A percentile compares a stretch with the other conserved stretches of the same genome.
These are phyloP conservation scores for Sphaerophoria rueppellii DNA, from an alignment of 2,888 invertebrate genomes.

Conservation along the genomic window DNA sequence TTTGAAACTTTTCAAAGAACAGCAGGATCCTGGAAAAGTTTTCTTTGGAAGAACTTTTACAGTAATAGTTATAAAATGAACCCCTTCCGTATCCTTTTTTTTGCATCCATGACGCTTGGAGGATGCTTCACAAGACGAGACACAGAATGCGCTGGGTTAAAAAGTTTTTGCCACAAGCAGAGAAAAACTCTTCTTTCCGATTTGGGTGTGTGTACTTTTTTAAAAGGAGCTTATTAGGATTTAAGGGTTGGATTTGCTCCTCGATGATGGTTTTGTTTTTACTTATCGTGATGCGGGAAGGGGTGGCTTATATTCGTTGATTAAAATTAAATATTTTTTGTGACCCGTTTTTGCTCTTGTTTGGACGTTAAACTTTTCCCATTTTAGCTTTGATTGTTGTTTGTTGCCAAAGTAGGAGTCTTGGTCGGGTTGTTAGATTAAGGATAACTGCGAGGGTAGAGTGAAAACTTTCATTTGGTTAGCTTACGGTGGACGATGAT, in stretches of 20 bases:
- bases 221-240: slow-evolving; percentile 67
- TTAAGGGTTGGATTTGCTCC: slow-evolving; percentile 69
- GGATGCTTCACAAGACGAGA: not conserved
- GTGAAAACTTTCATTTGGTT: slow-evolving; percentile 67
- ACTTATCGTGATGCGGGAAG: not conserved
- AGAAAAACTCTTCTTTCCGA: slow-evolving; percentile 41
- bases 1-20: slow-evolving; percentile 2
- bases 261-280: slow-evolving; percentile 19
- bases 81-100: slow-evolving; percentile 52
- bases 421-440: not conserved
- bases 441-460: slow-evolving; percentile 10
- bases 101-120: not conserved
- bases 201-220: slow-evolving; percentile 19
- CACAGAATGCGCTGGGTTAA: slow-evolving; percentile 32
- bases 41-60: slow-evolving; percentile 61
- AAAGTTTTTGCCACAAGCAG: slow-evolving; percentile 65
- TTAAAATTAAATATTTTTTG: slow-evolving; percentile 70
- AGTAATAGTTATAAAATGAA: slow-evolving; percentile 71
- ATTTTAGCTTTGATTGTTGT: slow-evolving; percentile 68
- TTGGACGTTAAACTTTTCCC: slow-evolving; percentile 62
- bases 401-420: slow-evolving; percentile 38
- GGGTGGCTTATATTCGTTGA: slow-evolving; percentile 61
- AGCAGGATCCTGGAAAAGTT: slow-evolving; percentile 57
- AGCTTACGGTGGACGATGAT: slow-evolving; percentile 61
- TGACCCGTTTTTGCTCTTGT: slow-evolving; percentile 33